These are phyloP conservation scores for Phyllotreta striolata DNA, from an alignment of 2,888 invertebrate genomes.

Conservation along the genomic window DNA sequence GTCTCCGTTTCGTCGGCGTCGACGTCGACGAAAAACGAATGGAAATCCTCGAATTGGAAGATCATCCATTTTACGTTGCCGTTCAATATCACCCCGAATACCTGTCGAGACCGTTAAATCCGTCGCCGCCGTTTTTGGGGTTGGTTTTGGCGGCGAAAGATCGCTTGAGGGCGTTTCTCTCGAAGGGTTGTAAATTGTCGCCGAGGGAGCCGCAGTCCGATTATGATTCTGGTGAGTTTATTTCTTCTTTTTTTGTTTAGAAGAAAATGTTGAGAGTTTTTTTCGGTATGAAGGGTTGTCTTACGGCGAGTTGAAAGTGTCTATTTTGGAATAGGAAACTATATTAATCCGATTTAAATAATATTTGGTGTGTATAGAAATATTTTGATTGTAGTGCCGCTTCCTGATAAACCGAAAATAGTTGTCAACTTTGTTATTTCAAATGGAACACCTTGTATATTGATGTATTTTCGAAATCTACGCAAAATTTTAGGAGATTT, in stretches of 20 bases:
- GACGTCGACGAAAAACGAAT: constrained; percentile 87
- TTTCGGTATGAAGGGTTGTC: neutral
- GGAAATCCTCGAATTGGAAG: constrained; percentile 90
- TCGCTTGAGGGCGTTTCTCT: constrained; percentile 76
- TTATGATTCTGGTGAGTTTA: constrained; percentile 71
- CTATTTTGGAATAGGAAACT: constrained; percentile 1
- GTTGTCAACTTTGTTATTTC: too few species aligned
- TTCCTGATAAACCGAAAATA: too few species aligned
- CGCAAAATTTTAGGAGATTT: too few species aligned
- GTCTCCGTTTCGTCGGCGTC: constrained; percentile 85
- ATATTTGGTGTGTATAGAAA: too few species aligned
- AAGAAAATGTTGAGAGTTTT: neutral
- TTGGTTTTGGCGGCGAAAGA: constrained; percentile 89
- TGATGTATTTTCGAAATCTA: too few species aligned
- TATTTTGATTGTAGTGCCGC: too few species aligned
- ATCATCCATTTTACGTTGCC: constrained; percentile 92
- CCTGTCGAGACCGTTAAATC: constrained; percentile 86
- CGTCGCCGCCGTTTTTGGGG: constrained; percentile 96
- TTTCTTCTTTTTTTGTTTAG: too few species aligned
- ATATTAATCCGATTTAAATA: too few species aligned
- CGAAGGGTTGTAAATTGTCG: constrained; percentile 77
- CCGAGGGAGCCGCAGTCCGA: constrained; percentile 72
- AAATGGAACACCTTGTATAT: too few species aligned
- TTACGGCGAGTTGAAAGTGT: neutral
- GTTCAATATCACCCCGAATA: constrained; percentile 99